Percentiles rank a stretch among this genome's conserved stretches.
Evolutionary conservation across 2,888 invertebrate genomes (phyloP).

Genomic region (Drosophila neotestacea): DNA sequence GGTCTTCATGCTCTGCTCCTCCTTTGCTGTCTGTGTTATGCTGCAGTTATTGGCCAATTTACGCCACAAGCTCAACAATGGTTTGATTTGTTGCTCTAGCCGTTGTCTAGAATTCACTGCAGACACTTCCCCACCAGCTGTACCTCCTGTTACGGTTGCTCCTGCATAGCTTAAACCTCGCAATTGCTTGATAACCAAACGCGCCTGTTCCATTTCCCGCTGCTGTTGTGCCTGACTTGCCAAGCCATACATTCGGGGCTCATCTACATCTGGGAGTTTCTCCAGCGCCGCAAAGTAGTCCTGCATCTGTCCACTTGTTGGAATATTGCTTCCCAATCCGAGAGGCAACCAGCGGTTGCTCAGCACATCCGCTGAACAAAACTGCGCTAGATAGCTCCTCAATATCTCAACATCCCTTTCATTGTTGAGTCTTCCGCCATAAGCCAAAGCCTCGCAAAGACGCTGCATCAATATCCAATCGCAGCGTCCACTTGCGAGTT

Average conservation of each 20-base stretch:
- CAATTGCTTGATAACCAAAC: constrained; percentile 79
- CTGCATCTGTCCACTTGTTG: constrained; percentile 82
- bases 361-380: constrained; percentile 87
- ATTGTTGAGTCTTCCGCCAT: constrained; percentile 94
- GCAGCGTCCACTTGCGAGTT: constrained; percentile 74
- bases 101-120: constrained; percentile 50
- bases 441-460: constrained; percentile 91
- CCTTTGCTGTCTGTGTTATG: constrained; percentile 72
- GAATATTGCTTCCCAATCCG: constrained; percentile 83
- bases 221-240: constrained; percentile 83
- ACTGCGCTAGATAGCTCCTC: constrained; percentile 87
- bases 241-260: constrained; percentile 82
- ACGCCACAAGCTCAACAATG: constrained; percentile 93
- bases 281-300: constrained; percentile 83
- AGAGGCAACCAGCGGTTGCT: constrained; percentile 88
- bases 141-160: constrained; percentile 4
- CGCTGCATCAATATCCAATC: constrained; percentile 92
- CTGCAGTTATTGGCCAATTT: constrained; percentile 87
- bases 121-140: constrained; percentile 3
- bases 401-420: constrained; percentile 87
- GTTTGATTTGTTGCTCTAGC: constrained; percentile 88
- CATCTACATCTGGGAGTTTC: constrained; percentile 83
- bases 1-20: constrained; percentile 31
- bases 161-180: constrained; percentile 74
- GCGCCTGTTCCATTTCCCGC: constrained; percentile 81